These are phyloP conservation scores for Margaritifera margaritifera DNA, from an alignment of 2,888 invertebrate genomes.

Conservation along the genomic window DNA sequence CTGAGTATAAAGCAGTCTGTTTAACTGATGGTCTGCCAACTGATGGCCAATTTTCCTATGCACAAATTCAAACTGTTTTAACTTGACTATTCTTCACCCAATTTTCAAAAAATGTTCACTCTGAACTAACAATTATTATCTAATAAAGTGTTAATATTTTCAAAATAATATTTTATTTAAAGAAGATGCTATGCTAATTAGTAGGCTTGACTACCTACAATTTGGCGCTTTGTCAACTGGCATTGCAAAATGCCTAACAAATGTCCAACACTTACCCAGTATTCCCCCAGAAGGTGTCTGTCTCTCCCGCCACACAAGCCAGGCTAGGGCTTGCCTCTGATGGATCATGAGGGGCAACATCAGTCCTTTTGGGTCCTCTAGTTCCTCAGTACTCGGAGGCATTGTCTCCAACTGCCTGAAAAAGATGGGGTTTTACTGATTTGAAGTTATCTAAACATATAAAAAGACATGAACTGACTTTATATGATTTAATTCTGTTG, in stretches of 20 bases:
- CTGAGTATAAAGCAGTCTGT: no score
- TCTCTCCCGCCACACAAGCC: slow-evolving; percentile 92
- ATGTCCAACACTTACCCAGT: slow-evolving; percentile 77
- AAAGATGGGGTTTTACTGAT: slow-evolving; percentile 2
- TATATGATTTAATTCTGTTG: not conserved
- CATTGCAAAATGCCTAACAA: not conserved
- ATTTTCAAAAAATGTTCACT: no score
- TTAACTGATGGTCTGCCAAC: no score
- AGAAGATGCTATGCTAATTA: no score
- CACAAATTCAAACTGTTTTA: no score
- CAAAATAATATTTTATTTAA: no score
- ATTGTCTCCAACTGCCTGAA: slow-evolving; percentile 66
- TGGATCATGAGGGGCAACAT: slow-evolving; percentile 84
- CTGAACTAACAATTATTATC: not conserved
- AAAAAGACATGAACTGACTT: not conserved
- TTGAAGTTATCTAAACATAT: not conserved
- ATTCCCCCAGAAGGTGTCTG: slow-evolving; percentile 89
- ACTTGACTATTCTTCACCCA: no score
- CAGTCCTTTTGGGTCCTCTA: slow-evolving; percentile 75
- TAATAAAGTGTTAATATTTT: not conserved
- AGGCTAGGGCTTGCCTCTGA: slow-evolving; percentile 88
- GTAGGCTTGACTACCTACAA: no score
- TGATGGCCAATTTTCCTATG: no score
- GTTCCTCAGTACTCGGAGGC: slow-evolving; percentile 73
- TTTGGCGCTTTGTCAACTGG: not conserved